Conservation (phyloP, 2,797 vertebrate genomes). For the Cyprinella venusta region DNA sequence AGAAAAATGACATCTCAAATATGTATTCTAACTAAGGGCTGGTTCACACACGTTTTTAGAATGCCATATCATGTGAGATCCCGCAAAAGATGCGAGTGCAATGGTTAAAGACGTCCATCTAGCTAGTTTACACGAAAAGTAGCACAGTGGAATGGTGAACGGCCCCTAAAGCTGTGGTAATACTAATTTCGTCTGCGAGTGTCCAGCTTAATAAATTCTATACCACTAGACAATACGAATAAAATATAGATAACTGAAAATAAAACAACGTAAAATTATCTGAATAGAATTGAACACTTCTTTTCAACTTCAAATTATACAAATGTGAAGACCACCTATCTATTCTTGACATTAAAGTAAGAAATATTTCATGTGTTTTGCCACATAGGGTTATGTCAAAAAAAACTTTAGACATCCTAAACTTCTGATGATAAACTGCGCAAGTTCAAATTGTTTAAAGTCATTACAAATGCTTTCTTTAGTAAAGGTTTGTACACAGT, state of each 20-base stretch:
- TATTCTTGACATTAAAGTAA: neutral
- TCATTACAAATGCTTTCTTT: neutral
- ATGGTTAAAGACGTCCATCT: no score
- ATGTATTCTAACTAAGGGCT: neutral
- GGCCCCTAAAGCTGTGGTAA: no score
- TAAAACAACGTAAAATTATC: no score
- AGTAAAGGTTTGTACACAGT: neutral
- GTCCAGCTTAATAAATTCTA: neutral
- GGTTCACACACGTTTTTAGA: neutral
- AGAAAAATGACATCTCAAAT: neutral
- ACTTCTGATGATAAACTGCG: neutral
- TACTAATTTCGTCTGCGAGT: no score
- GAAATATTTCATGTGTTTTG: neutral
- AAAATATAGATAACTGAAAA: neutral
- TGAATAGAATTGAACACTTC: neutral
- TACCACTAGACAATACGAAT: neutral
- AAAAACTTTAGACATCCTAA: neutral
- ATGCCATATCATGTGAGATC: no score
- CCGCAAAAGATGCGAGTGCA: no score
- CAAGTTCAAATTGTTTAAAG: neutral
- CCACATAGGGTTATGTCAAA: neutral
- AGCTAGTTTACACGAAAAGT: no score
- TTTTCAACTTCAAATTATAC: neutral
- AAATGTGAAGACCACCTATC: neutral
- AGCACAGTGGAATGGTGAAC: no score